Evolutionary conservation across 2,888 invertebrate species (phyloP), one percentile per base, ranked within the genome.

Genomic region (Agonopterix heracliana): DNA sequence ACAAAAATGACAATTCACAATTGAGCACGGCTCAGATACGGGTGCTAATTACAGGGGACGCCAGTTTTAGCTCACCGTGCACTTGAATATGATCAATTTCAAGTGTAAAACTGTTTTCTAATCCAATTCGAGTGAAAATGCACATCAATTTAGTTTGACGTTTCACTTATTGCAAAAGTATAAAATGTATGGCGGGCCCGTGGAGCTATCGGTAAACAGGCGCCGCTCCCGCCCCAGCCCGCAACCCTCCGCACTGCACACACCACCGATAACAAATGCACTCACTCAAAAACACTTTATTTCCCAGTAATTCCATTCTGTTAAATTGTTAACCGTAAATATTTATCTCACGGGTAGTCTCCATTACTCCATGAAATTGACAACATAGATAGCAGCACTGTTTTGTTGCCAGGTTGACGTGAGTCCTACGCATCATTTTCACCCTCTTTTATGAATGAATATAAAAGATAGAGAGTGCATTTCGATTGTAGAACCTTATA

Each of bases 311-410:
- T 59, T 64, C 79, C 86, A 90, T 90, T 88, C 61, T 69, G 26
- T 47, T 57, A 64, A 65, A 65, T 50, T 57, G 57, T 70, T 85
- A 83, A 83, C 86, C 87, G 90, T 91, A 88, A 90, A 88, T 90
- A 89, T 90, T 90, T 91, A 91, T 90, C 89, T 85, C 88, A 83
- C 84, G 84, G 83, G 87, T 84, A 90, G 89, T 90, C 90, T 91
- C 90, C 91, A 91, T 91, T 91, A 90, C 66, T 62, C 73, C 78
- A 81, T 81, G 84, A 83, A 93, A 93, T 93, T 93, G 93, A 93
- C 93, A 93, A 92, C 91, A 91, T 90, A 94, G 93, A 91, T 92
- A 93, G 93, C 93, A 92, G 90, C 90, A 91, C 90, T 78, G 85
- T 87, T 88, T 41, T 83, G 88, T 87, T 88, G 81, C 85, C 82